A percentile compares a stretch with the other conserved stretches of the same genome.
These are phyloP conservation scores for Hemithea aestivaria DNA, from an alignment of 2,888 invertebrate species.

Conservation along the genomic window DNA sequence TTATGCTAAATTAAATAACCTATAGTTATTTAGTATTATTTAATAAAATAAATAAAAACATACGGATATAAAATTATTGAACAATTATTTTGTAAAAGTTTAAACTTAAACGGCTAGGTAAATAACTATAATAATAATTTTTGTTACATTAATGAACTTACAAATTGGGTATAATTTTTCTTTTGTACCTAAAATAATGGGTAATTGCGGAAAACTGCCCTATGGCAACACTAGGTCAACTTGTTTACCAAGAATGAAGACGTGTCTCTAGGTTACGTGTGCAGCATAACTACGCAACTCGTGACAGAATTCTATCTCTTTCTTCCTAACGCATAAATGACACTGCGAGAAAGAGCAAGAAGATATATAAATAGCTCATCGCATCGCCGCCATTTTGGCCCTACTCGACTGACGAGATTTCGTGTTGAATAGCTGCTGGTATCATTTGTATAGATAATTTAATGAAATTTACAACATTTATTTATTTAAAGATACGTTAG, in stretches of 20 bases:
- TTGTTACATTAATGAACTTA: no score
- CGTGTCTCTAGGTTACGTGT: slow-evolving; percentile 77
- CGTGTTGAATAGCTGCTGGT: slow-evolving; percentile 40
- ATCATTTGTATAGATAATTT: slow-evolving; percentile 33
- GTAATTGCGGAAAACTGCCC: slow-evolving; percentile 14
- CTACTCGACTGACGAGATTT: slow-evolving; percentile 60
- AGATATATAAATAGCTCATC: slow-evolving; percentile 67
- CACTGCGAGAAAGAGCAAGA: slow-evolving; percentile 46
- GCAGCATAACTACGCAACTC: slow-evolving; percentile 57
- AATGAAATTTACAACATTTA: neutral
- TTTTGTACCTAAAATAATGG: slow-evolving; percentile 10
- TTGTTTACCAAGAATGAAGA: slow-evolving; percentile 75
- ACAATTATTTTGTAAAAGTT: no score
- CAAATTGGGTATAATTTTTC: no score
- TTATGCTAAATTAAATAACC: no score
- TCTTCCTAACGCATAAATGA: slow-evolving; percentile 31
- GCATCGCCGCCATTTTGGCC: slow-evolving; percentile 74
- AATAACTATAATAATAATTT: no score
- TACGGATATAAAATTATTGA: no score
- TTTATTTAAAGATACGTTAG: slow-evolving; percentile 1
- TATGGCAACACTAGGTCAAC: slow-evolving; percentile 54
- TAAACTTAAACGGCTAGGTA: no score
- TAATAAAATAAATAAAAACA: no score
- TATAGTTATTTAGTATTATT: no score
- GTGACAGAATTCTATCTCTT: slow-evolving; percentile 58